Evolutionary conservation across 2,113 vertebrate species (phyloP).

Genomic region (Cephalopterus ornatus): DNA sequence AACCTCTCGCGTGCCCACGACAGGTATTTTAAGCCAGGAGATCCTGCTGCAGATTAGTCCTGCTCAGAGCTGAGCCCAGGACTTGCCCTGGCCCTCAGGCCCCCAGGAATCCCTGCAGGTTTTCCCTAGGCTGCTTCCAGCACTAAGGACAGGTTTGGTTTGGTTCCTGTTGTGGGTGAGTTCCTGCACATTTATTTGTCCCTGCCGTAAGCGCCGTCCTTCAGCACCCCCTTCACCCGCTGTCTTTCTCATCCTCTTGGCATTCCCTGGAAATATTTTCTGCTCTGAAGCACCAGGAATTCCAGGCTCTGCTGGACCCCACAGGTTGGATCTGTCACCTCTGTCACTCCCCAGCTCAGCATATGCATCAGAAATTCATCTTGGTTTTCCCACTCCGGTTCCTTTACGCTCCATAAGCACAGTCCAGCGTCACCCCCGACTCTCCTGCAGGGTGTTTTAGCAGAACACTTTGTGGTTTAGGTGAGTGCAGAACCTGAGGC

Average conservation of each 20-base stretch:
- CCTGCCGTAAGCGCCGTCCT: accelerated
- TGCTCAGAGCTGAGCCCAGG: not conserved
- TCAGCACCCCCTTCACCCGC: not conserved
- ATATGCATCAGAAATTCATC: not conserved
- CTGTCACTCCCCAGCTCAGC: not conserved
- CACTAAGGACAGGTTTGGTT: accelerated
- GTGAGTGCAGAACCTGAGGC: not conserved
- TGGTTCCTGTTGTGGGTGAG: accelerated
- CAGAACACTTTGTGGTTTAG: not conserved
- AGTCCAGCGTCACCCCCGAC: accelerated
- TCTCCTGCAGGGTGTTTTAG: not conserved
- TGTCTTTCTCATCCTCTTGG: not conserved
- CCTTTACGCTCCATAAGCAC: accelerated
- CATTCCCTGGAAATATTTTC: not conserved
- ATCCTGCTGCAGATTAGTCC: not conserved
- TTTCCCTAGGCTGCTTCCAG: not conserved
- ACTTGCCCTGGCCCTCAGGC: not conserved
- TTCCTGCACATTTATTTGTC: not conserved
- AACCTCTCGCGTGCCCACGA: accelerated
- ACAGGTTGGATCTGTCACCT: not conserved
- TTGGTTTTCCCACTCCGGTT: not conserved
- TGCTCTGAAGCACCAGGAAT: not conserved
- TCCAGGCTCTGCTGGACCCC: not conserved
- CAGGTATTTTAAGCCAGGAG: not conserved
- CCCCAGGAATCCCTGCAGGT: not conserved